Percentiles rank a stretch among this genome's conserved stretches.
These are phyloP conservation scores for Halisarca cf. caerulea DNA, from an alignment of 37 sponge, comb jelly and placozoan genomes.

Conservation along the genomic window DNA sequence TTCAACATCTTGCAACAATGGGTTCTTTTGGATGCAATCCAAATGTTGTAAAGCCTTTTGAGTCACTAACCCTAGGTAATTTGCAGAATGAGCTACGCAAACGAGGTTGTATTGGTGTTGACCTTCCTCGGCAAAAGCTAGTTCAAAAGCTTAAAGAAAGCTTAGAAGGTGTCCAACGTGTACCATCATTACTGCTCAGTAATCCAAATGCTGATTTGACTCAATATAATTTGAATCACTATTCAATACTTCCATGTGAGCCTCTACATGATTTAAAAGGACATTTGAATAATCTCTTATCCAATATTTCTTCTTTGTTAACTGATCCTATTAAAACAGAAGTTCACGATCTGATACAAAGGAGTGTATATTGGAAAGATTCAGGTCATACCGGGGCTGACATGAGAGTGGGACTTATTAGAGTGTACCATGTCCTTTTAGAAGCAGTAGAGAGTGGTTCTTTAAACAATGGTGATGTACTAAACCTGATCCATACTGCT, in stretches of 20 bases:
- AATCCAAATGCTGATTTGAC: not conserved
- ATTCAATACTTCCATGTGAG: conserved; percentile 22
- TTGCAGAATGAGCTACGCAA: conserved; percentile 24
- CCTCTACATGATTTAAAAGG: conserved; percentile 39
- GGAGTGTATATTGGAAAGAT: not conserved
- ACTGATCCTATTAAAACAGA: no score
- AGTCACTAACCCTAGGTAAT: not conserved
- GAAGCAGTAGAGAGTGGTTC: no score
- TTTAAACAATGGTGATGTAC: not conserved
- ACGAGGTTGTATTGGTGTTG: not conserved
- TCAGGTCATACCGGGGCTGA: not conserved
- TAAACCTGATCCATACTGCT: conserved; percentile 2
- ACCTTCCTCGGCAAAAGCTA: not conserved
- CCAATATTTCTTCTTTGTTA: not conserved
- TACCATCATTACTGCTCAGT: conserved; percentile 29
- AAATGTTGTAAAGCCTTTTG: conserved; percentile 12
- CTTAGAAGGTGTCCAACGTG: conserved; percentile 37
- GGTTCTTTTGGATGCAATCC: conserved; percentile 12
- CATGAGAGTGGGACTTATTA: not conserved
- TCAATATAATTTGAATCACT: not conserved
- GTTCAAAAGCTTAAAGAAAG: not conserved
- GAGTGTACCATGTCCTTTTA: no score
- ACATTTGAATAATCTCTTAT: conserved; percentile 1
- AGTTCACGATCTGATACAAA: not conserved
- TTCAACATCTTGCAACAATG: conserved; percentile 23